Conservation (phyloP, 2,797 vertebrate species). For the Gouania willdenowi region DNA sequence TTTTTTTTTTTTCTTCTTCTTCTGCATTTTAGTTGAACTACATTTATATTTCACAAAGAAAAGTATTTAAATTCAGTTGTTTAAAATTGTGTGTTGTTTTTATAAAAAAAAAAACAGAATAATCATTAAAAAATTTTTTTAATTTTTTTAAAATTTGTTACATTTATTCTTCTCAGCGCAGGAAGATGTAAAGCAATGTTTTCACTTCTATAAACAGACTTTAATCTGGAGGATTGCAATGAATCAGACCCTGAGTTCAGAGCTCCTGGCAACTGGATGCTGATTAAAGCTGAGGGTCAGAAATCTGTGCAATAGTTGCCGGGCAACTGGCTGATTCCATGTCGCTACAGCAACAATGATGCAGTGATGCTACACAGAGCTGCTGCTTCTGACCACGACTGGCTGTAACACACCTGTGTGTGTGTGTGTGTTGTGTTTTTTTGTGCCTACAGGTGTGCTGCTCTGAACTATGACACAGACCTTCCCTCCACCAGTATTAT, state of each 20-base stretch:
- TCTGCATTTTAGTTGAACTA: no score
- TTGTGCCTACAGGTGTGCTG: conserved; percentile 78
- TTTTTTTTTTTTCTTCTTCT: no score
- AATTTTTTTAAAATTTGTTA: no score
- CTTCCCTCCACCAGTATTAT: conserved; percentile 89
- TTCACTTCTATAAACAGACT: not conserved
- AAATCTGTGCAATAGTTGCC: conserved; percentile 32
- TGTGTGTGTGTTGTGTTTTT: not conserved
- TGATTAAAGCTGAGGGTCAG: conserved; percentile 19
- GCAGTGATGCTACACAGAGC: not conserved
- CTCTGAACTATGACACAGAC: conserved; percentile 82
- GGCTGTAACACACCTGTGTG: no score
- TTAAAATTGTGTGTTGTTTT: no score
- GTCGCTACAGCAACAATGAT: conserved; percentile 35
- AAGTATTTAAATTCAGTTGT: no score
- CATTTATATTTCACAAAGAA: no score
- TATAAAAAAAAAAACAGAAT: no score
- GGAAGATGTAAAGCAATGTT: no score
- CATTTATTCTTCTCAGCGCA: no score
- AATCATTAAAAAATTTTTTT: no score
- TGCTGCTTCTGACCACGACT: conserved; percentile 3
- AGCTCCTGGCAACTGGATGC: conserved; percentile 11
- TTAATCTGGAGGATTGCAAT: no score
- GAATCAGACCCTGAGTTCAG: not conserved
- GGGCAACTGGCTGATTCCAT: conserved; percentile 40